Percentiles rank a stretch among this genome's conserved stretches.
Evolutionary conservation across 2,113 vertebrate genomes (phyloP).

Genomic region (Odocoileus hemionus): DNA sequence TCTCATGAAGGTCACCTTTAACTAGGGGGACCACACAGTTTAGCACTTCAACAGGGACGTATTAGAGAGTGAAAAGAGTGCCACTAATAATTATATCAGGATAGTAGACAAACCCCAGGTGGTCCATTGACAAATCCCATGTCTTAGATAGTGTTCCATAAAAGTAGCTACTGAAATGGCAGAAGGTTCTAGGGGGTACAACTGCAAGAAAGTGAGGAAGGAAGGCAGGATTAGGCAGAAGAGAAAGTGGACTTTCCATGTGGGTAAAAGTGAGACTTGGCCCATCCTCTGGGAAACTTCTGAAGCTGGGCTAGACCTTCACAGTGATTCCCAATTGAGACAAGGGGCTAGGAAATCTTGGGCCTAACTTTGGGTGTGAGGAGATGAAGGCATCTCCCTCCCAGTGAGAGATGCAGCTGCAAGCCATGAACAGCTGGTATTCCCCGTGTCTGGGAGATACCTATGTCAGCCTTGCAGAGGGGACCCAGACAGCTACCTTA

Average conservation of each 20-base stretch:
- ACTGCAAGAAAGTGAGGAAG: background rate
- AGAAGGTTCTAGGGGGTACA: background rate
- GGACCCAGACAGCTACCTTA: fast-evolving
- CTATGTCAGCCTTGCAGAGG: background rate
- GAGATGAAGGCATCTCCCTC: background rate
- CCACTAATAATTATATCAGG: background rate
- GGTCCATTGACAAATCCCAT: fast-evolving
- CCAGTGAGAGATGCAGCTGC: background rate
- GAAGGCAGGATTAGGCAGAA: background rate
- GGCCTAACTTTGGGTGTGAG: background rate
- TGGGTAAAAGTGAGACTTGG: background rate
- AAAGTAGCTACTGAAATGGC: background rate
- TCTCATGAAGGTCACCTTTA: background rate
- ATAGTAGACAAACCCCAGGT: background rate
- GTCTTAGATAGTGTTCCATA: background rate
- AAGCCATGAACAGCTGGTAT: background rate
- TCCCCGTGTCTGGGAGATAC: background rate
- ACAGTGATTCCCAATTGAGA: background rate
- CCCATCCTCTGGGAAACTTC: background rate
- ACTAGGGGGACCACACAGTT: background rate
- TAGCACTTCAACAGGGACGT: background rate
- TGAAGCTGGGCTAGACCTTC: background rate
- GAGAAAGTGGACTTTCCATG: background rate
- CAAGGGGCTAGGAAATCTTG: fast-evolving
- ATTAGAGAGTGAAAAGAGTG: background rate